A percentile compares a stretch with the other conserved stretches of the same genome.
phyloP scores from a whole-genome alignment of 2,888 invertebrate genomes.

The Hermaeophaga mercurialis region DNA sequence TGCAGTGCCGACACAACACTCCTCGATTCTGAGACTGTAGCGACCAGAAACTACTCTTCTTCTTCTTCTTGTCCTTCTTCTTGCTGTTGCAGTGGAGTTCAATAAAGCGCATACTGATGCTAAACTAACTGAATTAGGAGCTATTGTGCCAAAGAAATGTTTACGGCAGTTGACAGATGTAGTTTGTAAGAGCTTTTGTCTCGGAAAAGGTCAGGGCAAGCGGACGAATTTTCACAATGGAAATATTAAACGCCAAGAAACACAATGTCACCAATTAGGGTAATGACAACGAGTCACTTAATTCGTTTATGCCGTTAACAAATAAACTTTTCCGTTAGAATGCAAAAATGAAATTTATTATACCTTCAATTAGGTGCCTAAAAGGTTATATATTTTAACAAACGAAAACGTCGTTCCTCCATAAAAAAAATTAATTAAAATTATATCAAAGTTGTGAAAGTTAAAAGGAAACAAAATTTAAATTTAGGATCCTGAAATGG shows the following conservation, averaged over 20 bases:
- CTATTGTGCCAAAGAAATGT: constrained; percentile 28
- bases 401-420: no score
- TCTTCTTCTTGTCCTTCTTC: constrained; percentile 11
- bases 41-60: constrained; percentile 8
- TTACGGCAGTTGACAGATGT: constrained; percentile 13
- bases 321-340: no score
- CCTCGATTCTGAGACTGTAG: constrained; percentile 34
- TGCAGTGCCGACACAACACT: constrained; percentile 49
- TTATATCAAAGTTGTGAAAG: no score
- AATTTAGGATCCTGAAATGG: no score
- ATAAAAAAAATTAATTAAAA: no score
- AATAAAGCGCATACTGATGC: constrained; percentile 26
- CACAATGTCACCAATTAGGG: not conserved
- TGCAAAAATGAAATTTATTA: no score
- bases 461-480: no score
- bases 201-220: not conserved
- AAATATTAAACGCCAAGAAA: constrained; percentile 4
- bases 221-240: not conserved
- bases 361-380: no score
- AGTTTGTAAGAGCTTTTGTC: constrained; percentile 15
- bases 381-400: no score
- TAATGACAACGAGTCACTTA: no score
- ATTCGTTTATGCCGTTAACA: no score
- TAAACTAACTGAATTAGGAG: constrained; percentile 26
- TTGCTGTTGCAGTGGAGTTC: constrained; percentile 19